These are phyloP conservation scores for Pipra filicauda DNA, from an alignment of 2,113 vertebrate species.

Conservation along the genomic window DNA sequence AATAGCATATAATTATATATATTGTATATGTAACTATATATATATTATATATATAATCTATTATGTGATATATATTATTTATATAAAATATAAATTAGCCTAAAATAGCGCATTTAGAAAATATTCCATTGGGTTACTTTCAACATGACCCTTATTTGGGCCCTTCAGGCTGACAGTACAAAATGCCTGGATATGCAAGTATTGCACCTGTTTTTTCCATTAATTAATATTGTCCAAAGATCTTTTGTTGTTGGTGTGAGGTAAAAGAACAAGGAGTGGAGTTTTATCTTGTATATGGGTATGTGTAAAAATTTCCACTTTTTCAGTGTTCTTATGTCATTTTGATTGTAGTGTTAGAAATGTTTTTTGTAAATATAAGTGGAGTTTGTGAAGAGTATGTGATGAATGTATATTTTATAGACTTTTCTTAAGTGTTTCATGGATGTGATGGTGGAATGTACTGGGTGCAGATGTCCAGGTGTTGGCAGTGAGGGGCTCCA, in stretches of 20 bases:
- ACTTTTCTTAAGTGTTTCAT: not conserved
- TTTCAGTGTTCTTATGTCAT: not conserved
- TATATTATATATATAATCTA: not conserved
- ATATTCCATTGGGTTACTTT: not conserved
- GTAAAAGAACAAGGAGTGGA: not conserved
- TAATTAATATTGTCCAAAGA: not conserved
- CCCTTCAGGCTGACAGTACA: not conserved
- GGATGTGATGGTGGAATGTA: not conserved
- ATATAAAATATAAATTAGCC: not conserved
- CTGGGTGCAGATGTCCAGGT: not conserved
- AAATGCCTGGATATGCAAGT: not conserved
- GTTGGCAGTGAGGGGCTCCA: not conserved
- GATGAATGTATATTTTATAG: not conserved
- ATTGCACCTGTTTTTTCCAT: not conserved
- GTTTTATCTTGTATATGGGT: not conserved
- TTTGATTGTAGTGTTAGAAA: not conserved
- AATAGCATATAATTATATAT: not conserved
- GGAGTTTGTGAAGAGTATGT: not conserved
- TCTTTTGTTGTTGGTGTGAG: not conserved
- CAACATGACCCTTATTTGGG: not conserved
- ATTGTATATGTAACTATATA: not conserved
- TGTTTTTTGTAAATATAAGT: not conserved
- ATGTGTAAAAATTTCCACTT: not conserved
- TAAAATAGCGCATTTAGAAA: not conserved
- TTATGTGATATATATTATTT: not conserved